Percentiles rank a stretch among this genome's conserved stretches.
These are phyloP conservation scores for Girardia tigrina DNA, from an alignment of 2,888 invertebrate genomes.

Conservation along the genomic window DNA sequence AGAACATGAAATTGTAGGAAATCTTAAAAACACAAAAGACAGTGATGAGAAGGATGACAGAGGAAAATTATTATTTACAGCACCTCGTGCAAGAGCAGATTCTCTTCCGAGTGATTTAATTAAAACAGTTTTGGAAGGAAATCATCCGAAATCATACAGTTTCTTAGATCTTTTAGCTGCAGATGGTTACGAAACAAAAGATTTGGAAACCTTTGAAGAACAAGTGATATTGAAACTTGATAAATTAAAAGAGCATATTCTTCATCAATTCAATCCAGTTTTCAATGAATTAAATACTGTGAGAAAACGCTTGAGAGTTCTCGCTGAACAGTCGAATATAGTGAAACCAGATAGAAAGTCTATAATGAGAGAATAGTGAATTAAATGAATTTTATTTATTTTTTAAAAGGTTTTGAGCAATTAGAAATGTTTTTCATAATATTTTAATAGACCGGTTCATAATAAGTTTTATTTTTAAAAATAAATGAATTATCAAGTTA, in stretches of 20 bases:
- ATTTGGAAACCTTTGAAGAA: conserved; percentile 5
- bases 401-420: background rate
- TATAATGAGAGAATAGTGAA: background rate
- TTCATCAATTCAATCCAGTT: conserved; percentile 11
- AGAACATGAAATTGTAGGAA: background rate
- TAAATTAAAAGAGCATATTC: conserved; percentile 15
- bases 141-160: background rate
- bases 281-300: conserved; percentile 2
- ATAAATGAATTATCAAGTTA: no score
- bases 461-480: no score
- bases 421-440: background rate
- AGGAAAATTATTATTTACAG: background rate
- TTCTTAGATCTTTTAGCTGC: background rate
- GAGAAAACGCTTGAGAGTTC: background rate
- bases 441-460: no score
- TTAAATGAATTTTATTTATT: background rate
- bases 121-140: background rate
- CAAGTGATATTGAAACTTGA: conserved; percentile 1
- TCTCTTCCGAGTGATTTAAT: background rate
- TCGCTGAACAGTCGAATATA: background rate
- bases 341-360: background rate
- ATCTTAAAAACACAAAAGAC: background rate
- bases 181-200: background rate
- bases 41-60: background rate
- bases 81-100: background rate